Conservation (phyloP, 1,140 invertebrate species). For the Pseudomyrmex cubaensis region DNA sequence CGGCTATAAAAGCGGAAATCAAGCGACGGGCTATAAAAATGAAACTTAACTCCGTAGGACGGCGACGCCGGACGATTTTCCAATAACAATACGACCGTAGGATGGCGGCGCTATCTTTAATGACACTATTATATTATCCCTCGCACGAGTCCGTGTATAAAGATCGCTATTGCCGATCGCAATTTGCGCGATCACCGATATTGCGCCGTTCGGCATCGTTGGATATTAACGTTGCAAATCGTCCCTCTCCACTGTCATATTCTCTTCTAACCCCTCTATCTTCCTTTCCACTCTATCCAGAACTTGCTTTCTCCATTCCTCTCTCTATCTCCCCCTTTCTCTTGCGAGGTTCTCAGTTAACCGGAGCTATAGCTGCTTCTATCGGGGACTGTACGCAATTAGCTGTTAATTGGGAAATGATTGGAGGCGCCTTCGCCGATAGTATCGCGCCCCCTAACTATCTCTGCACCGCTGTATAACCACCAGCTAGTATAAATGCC, state of each 20-base stretch:
- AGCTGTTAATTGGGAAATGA: conserved; percentile 83
- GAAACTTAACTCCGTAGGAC: conserved; percentile 30
- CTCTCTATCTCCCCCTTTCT: conserved; percentile 10
- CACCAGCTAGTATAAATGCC: conserved; percentile 68
- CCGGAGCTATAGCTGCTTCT: conserved; percentile 67
- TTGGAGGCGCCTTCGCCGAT: conserved; percentile 78
- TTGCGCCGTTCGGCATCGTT: conserved; percentile 69
- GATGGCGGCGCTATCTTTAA: conserved; percentile 56
- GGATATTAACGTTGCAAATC: conserved; percentile 69
- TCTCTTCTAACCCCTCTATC: conserved; percentile 12
- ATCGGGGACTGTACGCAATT: conserved; percentile 79
- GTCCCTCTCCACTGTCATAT: conserved; percentile 6
- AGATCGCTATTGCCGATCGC: conserved; percentile 72
- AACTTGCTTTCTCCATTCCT: background rate
- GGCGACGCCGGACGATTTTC: conserved; percentile 44
- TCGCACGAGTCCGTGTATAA: conserved; percentile 55
- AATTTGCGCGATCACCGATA: conserved; percentile 74
- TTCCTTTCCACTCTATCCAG: conserved; percentile 27
- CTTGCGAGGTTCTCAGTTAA: conserved; percentile 50
- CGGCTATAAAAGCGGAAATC: conserved; percentile 41
- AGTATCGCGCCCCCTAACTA: conserved; percentile 73
- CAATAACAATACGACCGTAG: conserved; percentile 56
- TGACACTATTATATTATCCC: conserved; percentile 57
- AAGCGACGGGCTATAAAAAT: conserved; percentile 48
- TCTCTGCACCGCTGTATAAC: conserved; percentile 51